Conservation (phyloP, 2,797 vertebrate genomes). For the Setipinna tenuifilis region DNA sequence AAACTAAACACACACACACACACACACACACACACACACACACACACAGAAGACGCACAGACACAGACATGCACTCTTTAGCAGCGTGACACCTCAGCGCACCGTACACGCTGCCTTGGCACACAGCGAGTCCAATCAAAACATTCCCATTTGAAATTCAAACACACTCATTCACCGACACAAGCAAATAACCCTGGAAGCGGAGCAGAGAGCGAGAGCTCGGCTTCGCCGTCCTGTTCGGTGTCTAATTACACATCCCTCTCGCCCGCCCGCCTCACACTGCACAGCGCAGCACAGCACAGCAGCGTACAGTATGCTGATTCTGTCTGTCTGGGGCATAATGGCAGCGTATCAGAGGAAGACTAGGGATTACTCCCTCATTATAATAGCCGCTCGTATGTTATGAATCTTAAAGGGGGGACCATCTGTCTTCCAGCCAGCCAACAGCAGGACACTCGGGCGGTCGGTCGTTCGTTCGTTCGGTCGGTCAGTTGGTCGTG, state of each 20-base stretch:
- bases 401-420: neutral
- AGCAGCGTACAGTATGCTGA: too few species aligned
- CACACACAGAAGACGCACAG: neutral
- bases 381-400: neutral
- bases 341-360: neutral
- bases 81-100: neutral
- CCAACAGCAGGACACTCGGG: neutral
- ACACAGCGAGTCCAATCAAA: slow-evolving; percentile 5
- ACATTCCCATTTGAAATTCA: slow-evolving; percentile 12
- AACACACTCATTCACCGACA: neutral
- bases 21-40: neutral
- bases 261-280: neutral
- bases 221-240: neutral
- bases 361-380: slow-evolving; percentile 14
- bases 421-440: slow-evolving; percentile 29
- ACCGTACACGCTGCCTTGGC: neutral
- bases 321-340: too few species aligned
- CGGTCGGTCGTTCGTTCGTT: neutral
- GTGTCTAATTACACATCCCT: neutral
- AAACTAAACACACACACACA: neutral
- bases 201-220: neutral
- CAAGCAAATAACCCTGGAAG: neutral
- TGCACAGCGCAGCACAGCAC: too few species aligned
- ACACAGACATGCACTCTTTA: neutral
- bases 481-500: neutral